Evolutionary conservation across 2,797 vertebrate species (phyloP).

Genomic region (Astyanax mexicanus): DNA sequence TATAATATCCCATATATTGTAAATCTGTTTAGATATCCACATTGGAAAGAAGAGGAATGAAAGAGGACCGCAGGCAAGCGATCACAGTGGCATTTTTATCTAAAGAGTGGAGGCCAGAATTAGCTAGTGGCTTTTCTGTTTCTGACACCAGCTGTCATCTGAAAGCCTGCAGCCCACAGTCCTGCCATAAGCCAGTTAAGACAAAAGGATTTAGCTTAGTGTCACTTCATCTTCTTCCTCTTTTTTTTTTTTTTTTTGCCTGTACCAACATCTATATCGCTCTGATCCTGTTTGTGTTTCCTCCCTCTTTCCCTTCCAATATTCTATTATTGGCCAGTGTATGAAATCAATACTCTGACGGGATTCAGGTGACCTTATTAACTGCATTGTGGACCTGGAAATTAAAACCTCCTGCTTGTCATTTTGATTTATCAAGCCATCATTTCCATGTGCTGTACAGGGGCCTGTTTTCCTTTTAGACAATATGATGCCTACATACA

Average conservation of each 20-base stretch:
- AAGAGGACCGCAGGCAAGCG: no score
- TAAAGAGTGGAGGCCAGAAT: not conserved
- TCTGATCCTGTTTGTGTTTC: conserved; percentile 9
- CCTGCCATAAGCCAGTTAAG: not conserved
- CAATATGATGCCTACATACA: not conserved
- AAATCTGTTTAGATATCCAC: no score
- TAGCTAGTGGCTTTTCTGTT: not conserved
- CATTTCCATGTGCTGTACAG: conserved; percentile 35
- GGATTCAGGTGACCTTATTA: conserved; percentile 33
- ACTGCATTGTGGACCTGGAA: conserved; percentile 30
- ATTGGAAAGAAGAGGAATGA: no score
- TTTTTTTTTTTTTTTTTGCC: not conserved
- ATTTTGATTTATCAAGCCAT: conserved; percentile 38
- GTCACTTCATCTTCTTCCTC: no score
- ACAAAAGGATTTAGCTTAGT: not conserved
- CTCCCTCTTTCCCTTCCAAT: not conserved
- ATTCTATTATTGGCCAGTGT: conserved; percentile 3
- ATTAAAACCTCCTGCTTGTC: conserved; percentile 48
- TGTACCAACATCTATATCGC: not conserved
- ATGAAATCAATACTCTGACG: conserved; percentile 26
- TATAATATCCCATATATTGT: no score
- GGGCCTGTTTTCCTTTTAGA: conserved; percentile 16
- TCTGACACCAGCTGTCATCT: not conserved
- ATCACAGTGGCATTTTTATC: no score
- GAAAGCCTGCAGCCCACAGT: no score